Percentiles rank a stretch among this genome's conserved stretches.
These are phyloP conservation scores for Corynorhinus townsendii DNA, from an alignment of 2,113 vertebrate genomes.

Conservation along the genomic window DNA sequence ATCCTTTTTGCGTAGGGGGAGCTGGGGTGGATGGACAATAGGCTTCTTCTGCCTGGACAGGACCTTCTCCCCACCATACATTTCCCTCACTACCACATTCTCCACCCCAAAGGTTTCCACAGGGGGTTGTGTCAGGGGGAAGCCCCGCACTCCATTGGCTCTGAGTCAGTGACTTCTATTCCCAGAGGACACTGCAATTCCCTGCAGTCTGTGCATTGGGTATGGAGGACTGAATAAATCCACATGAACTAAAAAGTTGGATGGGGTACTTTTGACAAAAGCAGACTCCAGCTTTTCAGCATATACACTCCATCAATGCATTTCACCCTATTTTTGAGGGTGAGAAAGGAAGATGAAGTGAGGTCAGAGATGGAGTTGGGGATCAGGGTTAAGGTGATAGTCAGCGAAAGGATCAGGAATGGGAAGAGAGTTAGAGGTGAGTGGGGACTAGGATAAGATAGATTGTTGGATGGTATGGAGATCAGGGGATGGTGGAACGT, in stretches of 20 bases:
- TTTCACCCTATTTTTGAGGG: not conserved
- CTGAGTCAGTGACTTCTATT: not conserved
- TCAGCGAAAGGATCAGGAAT: not conserved
- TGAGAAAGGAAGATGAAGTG: not conserved
- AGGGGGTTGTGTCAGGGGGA: not conserved
- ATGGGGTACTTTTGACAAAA: not conserved
- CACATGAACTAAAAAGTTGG: not conserved
- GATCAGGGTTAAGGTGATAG: not conserved
- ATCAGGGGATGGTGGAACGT: not conserved
- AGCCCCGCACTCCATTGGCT: not conserved
- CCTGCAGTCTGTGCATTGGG: not conserved
- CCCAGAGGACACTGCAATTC: not conserved
- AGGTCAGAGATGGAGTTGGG: not conserved
- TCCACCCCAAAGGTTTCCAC: not conserved
- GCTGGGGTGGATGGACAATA: not conserved
- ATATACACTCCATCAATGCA: not conserved
- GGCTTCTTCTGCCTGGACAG: not conserved
- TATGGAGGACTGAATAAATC: not conserved
- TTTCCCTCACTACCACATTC: not conserved
- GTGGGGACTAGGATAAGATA: not conserved
- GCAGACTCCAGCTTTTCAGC: not conserved
- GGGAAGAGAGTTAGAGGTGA: not conserved
- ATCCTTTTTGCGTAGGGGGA: not conserved
- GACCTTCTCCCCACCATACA: not conserved
- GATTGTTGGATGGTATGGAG: not conserved